Conservation (phyloP, 2,797 vertebrate genomes). For the Platyrinchus mystaceus region DNA sequence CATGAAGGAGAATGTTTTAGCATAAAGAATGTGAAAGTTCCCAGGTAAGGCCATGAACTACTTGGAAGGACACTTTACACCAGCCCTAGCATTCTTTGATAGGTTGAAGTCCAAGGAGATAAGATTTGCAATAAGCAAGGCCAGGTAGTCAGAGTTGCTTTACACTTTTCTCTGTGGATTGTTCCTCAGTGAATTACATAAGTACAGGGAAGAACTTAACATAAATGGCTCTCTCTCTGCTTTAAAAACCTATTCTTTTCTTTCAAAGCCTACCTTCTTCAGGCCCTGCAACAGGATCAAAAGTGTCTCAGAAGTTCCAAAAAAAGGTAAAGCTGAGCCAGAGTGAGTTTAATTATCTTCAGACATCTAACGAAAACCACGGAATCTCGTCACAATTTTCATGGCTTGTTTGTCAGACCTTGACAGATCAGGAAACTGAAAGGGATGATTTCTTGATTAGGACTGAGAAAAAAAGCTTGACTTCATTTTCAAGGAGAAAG, state of each 20-base stretch:
- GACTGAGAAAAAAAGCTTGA: neutral
- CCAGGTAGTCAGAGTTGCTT: neutral
- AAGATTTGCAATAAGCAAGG: neutral
- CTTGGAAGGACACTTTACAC: neutral
- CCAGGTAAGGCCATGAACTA: neutral
- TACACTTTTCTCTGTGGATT: neutral
- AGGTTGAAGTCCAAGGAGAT: neutral
- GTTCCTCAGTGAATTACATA: neutral
- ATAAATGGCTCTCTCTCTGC: neutral
- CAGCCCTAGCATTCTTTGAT: neutral
- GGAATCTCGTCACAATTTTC: neutral
- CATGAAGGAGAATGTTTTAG: neutral
- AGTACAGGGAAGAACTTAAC: neutral
- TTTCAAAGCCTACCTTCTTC: neutral
- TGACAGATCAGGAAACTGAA: neutral
- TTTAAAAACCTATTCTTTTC: neutral
- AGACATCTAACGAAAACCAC: neutral
- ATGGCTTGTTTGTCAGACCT: neutral
- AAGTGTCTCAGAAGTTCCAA: neutral
- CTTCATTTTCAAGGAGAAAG: neutral
- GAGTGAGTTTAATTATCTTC: neutral
- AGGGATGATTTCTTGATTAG: neutral
- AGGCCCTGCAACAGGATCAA: neutral
- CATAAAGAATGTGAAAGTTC: neutral
- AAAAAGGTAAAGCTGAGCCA: neutral